Conservation (phyloP, 2,797 vertebrate genomes). For the Pipistrellus nathusii region DNA sequence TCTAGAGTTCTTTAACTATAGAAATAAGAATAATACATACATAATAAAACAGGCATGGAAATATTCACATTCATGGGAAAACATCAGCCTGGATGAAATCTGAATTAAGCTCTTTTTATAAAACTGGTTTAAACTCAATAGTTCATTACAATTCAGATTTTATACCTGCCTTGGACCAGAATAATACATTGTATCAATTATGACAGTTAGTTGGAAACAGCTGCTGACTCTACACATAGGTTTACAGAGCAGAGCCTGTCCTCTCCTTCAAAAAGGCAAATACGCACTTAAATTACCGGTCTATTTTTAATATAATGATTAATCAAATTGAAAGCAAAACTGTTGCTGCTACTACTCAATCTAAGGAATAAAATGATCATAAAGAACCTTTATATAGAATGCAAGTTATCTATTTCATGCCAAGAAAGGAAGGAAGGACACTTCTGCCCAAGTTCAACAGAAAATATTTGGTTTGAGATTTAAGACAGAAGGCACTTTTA, state of each 20-base stretch:
- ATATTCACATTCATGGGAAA: constrained; percentile 76
- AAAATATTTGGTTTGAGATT: constrained; percentile 89
- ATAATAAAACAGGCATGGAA: constrained; percentile 68
- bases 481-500: constrained; percentile 92
- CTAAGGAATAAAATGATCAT: constrained; percentile 75
- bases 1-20: constrained; percentile 81
- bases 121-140: constrained; percentile 67
- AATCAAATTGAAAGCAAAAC: constrained; percentile 74
- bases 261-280: constrained; percentile 59
- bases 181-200: constrained; percentile 61
- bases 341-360: constrained; percentile 79
- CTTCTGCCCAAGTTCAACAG: constrained; percentile 88
- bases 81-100: constrained; percentile 54
- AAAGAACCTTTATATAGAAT: constrained; percentile 72
- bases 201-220: constrained; percentile 27
- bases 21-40: constrained; percentile 62
- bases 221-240: constrained; percentile 62
- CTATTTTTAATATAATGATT: constrained; percentile 17
- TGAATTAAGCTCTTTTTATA: constrained; percentile 74
- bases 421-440: constrained; percentile 83
- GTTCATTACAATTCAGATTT: constrained; percentile 71
- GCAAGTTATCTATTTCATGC: constrained; percentile 73
- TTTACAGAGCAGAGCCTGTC: constrained; percentile 69
- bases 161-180: constrained; percentile 77
- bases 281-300: neutral